These are phyloP conservation scores for Dromius quadrimaculatus DNA, from an alignment of 2,888 invertebrate species.

Conservation along the genomic window DNA sequence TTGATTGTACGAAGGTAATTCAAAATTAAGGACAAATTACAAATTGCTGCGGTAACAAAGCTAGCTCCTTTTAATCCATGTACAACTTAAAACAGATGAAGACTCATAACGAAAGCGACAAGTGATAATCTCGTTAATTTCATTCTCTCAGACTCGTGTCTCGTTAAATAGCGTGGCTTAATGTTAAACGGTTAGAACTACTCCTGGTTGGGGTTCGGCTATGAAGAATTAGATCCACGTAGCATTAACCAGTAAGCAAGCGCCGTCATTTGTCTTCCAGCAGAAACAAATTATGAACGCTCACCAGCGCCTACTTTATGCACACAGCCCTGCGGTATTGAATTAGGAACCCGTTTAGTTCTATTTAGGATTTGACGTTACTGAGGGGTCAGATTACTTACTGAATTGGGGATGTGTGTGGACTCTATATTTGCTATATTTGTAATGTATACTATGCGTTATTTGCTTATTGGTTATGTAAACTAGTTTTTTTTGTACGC, in stretches of 20 bases:
- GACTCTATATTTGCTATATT: too few relatives aligned
- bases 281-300: constrained; percentile 31
- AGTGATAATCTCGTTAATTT: constrained; percentile 67
- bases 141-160: constrained; percentile 60
- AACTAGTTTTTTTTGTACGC: too few relatives aligned
- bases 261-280: constrained; percentile 42
- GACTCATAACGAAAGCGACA: constrained; percentile 65
- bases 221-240: constrained; percentile 27
- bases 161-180: constrained; percentile 48
- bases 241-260: constrained; percentile 22
- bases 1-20: too few relatives aligned
- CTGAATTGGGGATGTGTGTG: too few relatives aligned
- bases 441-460: too few relatives aligned
- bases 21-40: too few relatives aligned
- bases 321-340: constrained; percentile 16
- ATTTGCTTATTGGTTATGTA: too few relatives aligned
- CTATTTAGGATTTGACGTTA: constrained; percentile 22
- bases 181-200: constrained; percentile 29
- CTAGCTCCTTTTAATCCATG: constrained; percentile 8
- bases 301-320: constrained; percentile 20
- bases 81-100: constrained; percentile 63
- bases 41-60: too few relatives aligned
- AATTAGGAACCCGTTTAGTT: constrained; percentile 38
- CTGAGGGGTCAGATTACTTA: constrained; percentile 37
- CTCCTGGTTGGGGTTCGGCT: not conserved